phyloP scores from a whole-genome alignment of 2,113 vertebrate species.

The Spea bombifrons region DNA sequence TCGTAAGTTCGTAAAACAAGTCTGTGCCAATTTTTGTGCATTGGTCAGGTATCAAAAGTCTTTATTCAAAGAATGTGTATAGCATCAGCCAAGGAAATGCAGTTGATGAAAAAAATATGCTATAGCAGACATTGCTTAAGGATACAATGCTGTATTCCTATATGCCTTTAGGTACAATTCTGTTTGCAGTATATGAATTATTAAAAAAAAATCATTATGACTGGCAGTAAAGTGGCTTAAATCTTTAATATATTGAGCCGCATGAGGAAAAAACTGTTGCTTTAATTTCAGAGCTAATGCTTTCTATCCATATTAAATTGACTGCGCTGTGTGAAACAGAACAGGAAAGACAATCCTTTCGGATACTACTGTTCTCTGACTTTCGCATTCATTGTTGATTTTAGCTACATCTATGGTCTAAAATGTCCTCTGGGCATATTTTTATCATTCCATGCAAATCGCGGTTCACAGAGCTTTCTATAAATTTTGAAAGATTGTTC shows the following conservation, averaged over 20 bases:
- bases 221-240: constrained; percentile 24
- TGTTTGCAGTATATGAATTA: constrained; percentile 16
- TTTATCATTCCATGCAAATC: constrained; percentile 22
- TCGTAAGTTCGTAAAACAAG: no score
- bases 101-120: neutral
- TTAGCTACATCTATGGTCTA: constrained; percentile 36
- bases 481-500: constrained; percentile 15
- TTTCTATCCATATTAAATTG: constrained; percentile 1
- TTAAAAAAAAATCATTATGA: constrained; percentile 23
- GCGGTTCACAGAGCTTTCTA: constrained; percentile 27
- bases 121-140: neutral
- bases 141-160: constrained; percentile 1
- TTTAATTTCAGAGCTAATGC: constrained; percentile 21
- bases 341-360: constrained; percentile 16
- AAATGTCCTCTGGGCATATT: constrained; percentile 25
- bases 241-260: constrained; percentile 25
- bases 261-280: constrained; percentile 13
- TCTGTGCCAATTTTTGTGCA: no score
- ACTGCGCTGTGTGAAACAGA: constrained; percentile 1
- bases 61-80: neutral
- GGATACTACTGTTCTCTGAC: constrained; percentile 25
- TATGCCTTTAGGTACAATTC: constrained; percentile 12
- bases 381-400: constrained; percentile 24
- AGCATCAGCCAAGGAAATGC: neutral
- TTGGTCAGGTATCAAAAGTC: neutral